A percentile compares a stretch with the other conserved stretches of the same genome.
These are phyloP conservation scores for Dendroctonus ponderosae DNA, from an alignment of 1,140 invertebrate genomes.

Conservation along the genomic window DNA sequence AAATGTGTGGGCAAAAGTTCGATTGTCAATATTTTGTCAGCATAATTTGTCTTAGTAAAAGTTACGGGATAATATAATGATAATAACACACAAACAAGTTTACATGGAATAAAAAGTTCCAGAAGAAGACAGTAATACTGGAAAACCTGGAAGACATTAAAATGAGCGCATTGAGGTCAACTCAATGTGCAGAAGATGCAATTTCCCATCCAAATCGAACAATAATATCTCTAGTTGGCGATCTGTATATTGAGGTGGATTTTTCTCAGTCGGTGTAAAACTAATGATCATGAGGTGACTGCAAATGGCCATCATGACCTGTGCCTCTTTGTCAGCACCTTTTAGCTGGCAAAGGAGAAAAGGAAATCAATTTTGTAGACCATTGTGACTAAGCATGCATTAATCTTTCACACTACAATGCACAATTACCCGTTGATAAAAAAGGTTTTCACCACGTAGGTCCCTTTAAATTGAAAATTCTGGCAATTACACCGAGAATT, in stretches of 20 bases:
- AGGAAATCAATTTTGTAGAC: constrained; percentile 12
- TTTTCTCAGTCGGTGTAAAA: neutral
- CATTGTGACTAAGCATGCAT: constrained; percentile 16
- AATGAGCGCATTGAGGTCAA: no score
- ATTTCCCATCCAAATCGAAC: no score
- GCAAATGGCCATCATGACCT: constrained; percentile 7
- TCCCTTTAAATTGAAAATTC: constrained; percentile 8
- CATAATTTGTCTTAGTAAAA: no score
- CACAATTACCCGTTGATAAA: constrained; percentile 13
- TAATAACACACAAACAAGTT: no score
- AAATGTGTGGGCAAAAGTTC: no score
- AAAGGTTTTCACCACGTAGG: constrained; percentile 7
- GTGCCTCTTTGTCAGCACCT: constrained; percentile 16
- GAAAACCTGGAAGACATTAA: no score
- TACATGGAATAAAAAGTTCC: no score
- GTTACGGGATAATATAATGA: no score
- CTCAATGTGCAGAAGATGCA: no score
- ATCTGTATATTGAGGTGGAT: constrained; percentile 5
- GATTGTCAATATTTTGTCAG: no score
- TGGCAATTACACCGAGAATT: neutral
- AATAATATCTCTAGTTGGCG: no score
- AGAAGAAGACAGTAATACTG: no score
- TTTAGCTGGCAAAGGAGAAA: constrained; percentile 2
- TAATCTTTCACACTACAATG: constrained; percentile 20
- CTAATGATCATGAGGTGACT: constrained; percentile 8